Evolutionary conservation across 2,113 vertebrate species (phyloP).

Genomic region (Promerops cafer): DNA sequence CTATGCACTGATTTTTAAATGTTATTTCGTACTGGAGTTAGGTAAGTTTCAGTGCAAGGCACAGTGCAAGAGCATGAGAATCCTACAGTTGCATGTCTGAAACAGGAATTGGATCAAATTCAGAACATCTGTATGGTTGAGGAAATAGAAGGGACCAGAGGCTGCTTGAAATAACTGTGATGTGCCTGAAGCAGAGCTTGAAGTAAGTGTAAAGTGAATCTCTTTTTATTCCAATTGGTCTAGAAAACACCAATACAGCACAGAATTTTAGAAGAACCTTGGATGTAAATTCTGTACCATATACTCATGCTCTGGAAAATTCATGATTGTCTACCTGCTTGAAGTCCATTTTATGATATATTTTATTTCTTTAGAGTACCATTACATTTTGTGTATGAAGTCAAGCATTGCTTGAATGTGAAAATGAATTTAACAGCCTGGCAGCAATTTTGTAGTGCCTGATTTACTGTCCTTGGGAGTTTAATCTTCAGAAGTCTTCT

Average conservation of each 20-base stretch:
- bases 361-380: not conserved
- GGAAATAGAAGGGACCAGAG: not conserved
- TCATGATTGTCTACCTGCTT: not conserved
- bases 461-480: not conserved
- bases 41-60: not conserved
- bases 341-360: not conserved
- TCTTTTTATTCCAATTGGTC: not conserved
- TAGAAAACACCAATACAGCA: not conserved
- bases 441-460: not conserved
- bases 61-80: not conserved
- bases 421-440: not conserved
- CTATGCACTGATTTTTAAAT: not conserved
- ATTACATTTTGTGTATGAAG: not conserved
- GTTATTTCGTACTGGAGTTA: not conserved
- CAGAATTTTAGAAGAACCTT: not conserved
- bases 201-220: not conserved
- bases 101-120: not conserved
- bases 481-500: not conserved
- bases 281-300: not conserved
- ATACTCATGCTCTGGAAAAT: not conserved
- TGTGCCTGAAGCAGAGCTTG: not conserved
- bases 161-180: not conserved
- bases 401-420: not conserved
- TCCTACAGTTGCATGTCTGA: not conserved
- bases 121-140: not conserved